Base-by-base conservation (phyloP, 2,113 vertebrate species). In the Psephotus haematonotus region DNA sequence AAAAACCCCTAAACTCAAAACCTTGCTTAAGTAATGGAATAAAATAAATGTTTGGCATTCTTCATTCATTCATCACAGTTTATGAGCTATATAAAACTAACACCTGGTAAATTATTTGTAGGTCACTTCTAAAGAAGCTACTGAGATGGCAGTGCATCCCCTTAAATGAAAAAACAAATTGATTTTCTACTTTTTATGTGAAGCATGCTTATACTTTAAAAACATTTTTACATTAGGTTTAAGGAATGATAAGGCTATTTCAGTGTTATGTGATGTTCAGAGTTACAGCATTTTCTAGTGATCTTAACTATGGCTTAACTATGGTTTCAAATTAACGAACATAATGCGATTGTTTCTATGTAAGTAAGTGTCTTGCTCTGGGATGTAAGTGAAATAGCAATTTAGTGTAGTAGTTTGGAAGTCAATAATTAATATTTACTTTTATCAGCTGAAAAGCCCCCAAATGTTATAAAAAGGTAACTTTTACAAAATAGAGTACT, bases 321-420 rank as follows among this genome's bases (percentile, higher is more conserved):
- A 89, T 83, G 39, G 70, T 82, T 97, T 97, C 92, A 91, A 88
- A 96, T 97, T 96, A 98, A 97, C 92, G 82, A 95, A 85, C 46
- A 86, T 88, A 95, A 68, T 93, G 93, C 83, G 95, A 63, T 95
- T 97, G 64, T 97, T 97, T 97, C 96, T 95, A 37, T 92, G 25
- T 74, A 94, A 97, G 88, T 92, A 94, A 97, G 88, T 92, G 80
- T 76, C 81, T 70, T 23, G 1, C 53, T 82, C 85, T 78, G 60
- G 71, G 75, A 67, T 88, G 22, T 27, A 84, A 94, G 75, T 81
- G 93, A 91, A 95, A 83, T 35, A 92, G 76, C 91, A 91, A 72
- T 86, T 82, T 77, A 60, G 25, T 47, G 8, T 13, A 49, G 60
- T 47, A 92, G 50, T 91, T 93, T 93, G 53, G 67, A 79, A 96